Percentiles rank a stretch among this genome's conserved stretches.
Evolutionary conservation across 1,140 invertebrate genomes (phyloP).

Genomic region (Dolichoris vasculosae): DNA sequence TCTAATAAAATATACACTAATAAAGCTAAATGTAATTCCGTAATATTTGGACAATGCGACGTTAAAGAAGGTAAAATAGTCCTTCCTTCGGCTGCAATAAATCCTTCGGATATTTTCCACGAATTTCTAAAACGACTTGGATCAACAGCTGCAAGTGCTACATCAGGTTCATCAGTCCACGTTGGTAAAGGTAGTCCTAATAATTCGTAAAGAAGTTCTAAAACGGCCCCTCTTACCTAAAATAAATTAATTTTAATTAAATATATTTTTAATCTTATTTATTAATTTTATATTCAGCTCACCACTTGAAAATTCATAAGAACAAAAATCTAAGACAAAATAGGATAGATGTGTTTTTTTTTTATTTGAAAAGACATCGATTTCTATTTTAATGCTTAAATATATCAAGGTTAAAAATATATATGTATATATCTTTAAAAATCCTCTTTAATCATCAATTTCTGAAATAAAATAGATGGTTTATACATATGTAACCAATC

Average conservation of each 20-base stretch:
- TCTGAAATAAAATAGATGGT: too few relatives aligned
- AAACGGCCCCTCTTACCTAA: constrained; percentile 83
- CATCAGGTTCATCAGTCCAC: constrained; percentile 93
- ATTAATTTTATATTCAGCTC: background rate
- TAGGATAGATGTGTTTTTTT: background rate
- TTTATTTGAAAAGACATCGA: background rate
- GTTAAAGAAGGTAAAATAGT: constrained; percentile 87
- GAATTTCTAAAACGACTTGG: constrained; percentile 83
- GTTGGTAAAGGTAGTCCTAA: constrained; percentile 88
- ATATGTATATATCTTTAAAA: too few relatives aligned
- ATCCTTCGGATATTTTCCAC: constrained; percentile 93
- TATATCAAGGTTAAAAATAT: background rate
- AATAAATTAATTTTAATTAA: constrained; percentile 12
- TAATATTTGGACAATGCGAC: constrained; percentile 89
- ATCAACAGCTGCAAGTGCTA: constrained; percentile 90
- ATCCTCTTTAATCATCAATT: too few relatives aligned
- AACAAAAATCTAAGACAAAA: background rate
- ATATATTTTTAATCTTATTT: background rate
- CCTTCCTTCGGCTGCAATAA: constrained; percentile 91
- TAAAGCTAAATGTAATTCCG: constrained; percentile 92
- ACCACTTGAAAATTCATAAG: too few relatives aligned
- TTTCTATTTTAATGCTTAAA: background rate
- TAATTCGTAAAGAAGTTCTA: constrained; percentile 93
- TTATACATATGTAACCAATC: too few relatives aligned
- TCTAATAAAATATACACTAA: constrained; percentile 91